Evolutionary conservation across 2,113 vertebrate genomes (phyloP).

Genomic region (Verasper variegatus): DNA sequence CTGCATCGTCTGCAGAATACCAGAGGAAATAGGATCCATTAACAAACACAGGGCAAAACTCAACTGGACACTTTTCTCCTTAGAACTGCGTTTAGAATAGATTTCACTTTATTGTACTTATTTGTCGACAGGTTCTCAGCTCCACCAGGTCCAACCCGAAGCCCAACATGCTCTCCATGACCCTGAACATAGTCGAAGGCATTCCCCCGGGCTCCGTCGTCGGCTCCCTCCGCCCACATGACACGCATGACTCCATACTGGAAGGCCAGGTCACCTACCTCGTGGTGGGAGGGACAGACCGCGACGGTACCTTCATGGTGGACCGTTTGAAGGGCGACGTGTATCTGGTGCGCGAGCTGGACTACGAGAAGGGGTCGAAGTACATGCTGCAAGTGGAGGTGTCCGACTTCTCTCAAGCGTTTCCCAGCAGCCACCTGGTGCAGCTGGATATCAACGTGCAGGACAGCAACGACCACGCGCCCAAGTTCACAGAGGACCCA

Average conservation of each 20-base stretch:
- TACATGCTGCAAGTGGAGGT: slow-evolving; percentile 91
- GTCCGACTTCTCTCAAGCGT: slow-evolving; percentile 82
- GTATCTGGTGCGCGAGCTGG: slow-evolving; percentile 88
- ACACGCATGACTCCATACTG: slow-evolving; percentile 47
- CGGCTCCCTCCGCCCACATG: slow-evolving; percentile 83
- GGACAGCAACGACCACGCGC: slow-evolving; percentile 93
- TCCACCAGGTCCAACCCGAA: slow-evolving; percentile 78
- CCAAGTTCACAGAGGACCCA: slow-evolving; percentile 92
- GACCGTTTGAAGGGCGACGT: slow-evolving; percentile 90
- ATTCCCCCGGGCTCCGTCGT: slow-evolving; percentile 88
- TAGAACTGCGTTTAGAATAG: no score
- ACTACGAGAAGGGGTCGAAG: slow-evolving; percentile 88
- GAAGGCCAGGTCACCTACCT: slow-evolving; percentile 88
- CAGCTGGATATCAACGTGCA: slow-evolving; percentile 90
- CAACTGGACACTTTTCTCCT: slow-evolving; percentile 17
- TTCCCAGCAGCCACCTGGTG: slow-evolving; percentile 86
- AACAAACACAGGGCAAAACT: neutral
- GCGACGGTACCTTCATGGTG: slow-evolving; percentile 90
- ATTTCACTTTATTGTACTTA: no score
- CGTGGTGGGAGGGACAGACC: slow-evolving; percentile 88
- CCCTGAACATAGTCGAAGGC: slow-evolving; percentile 87
- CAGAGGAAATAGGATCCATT: slow-evolving; percentile 35
- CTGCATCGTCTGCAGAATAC: slow-evolving; percentile 42
- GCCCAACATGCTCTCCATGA: slow-evolving; percentile 85
- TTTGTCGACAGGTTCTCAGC: slow-evolving; percentile 84